Conservation (phyloP, 2,113 vertebrate species). For the Marmota monax region DNA sequence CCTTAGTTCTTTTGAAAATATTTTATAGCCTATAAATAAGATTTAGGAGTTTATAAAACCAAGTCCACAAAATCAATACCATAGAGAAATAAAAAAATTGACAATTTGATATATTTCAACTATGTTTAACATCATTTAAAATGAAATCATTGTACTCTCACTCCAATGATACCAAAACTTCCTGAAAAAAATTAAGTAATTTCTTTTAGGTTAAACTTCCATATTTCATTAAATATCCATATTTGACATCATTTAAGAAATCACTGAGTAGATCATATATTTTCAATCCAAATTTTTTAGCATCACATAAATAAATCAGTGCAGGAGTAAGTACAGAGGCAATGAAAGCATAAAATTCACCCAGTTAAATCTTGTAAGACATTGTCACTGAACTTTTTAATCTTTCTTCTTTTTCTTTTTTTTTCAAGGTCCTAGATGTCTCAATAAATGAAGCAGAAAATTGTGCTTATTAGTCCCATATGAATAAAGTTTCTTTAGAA, state of each 20-base stretch:
- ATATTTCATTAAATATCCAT: background rate
- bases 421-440: background rate
- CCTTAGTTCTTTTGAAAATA: conserved; percentile 53
- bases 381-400: background rate
- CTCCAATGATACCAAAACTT: background rate
- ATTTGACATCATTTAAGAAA: conserved; percentile 37
- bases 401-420: background rate
- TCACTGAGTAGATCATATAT: background rate
- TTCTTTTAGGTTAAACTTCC: conserved; percentile 37
- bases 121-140: conserved; percentile 54
- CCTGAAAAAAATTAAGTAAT: background rate
- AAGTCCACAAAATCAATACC: conserved; percentile 48
- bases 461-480: background rate
- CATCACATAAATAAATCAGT: conserved; percentile 50
- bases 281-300: conserved; percentile 19
- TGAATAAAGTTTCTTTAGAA: background rate
- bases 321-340: background rate
- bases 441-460: background rate
- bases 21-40: conserved; percentile 71
- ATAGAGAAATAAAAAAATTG: background rate
- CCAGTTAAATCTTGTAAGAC: background rate
- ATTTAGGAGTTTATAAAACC: conserved; percentile 59
- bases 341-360: background rate
- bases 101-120: conserved; percentile 46
- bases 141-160: background rate